Evolutionary conservation across 1,140 invertebrate genomes (phyloP), one percentile per base, ranked within the genome.

Genomic region (Tetraneura akinire): DNA sequence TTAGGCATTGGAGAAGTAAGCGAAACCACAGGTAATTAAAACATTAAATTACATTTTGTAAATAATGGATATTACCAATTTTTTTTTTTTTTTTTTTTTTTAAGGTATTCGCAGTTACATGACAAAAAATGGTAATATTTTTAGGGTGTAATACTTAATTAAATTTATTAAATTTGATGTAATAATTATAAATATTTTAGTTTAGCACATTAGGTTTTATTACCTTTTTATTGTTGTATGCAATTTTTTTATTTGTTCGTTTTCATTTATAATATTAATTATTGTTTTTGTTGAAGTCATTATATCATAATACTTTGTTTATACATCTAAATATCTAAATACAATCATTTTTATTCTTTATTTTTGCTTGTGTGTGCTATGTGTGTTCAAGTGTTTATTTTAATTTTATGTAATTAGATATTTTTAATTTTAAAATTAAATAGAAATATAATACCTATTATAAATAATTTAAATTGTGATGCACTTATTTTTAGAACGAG

Each of bases 51-150:
- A 13, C 10, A 13, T 47, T 13, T 47, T 47, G 11, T 47, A 47
- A 37, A 37, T 37, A 37, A 37, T 37, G 8, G 8, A 37, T 37
- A 37, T 37, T n/a, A n/a, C n/a, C n/a, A n/a, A n/a, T n/a, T n/a
- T n/a, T n/a, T n/a, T 66, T 8, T 9, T 6, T 18, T 0, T 71
- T 51, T 71, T n/a, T 21, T 49, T 49, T 73, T 8, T 57, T 74
- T 21, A 6, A 78, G 74, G 74, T 26, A 37, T 60, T 26, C 53
- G 55, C 37, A 78, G 53, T 78, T 78, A 78, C 29, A 78, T 78
- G 37, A 78, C 74, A 18, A 78, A 78, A 78, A 57, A 78, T 26
- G 74, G 74, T 45, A 78, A 62, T n/a, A 78, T 62, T 78, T 47
- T 45, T 45, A 57, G 55, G 23, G 13, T 60, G 18, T 78, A 26